Base-by-base conservation (phyloP, 1,140 invertebrate genomes). In the Sinella curviseta region DNA sequence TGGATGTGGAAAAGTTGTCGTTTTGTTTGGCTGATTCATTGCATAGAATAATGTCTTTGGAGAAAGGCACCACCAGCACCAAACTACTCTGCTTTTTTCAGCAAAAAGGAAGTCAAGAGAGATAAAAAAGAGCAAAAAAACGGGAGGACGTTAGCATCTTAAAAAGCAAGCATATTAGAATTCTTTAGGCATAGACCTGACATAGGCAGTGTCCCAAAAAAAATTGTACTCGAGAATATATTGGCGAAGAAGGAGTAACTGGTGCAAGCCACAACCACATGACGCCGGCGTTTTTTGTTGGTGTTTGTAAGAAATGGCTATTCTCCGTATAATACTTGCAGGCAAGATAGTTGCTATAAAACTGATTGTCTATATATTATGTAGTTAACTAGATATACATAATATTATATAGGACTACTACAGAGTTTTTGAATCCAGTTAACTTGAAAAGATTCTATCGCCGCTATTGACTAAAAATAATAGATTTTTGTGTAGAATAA, bases 11-110 rank as follows among this genome's bases (percentile, higher is more conserved):
- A 48, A 48, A 48, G 39, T 48, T 48, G 57, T 60, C 57, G 57
- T 60, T 48, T 48, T 60, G 57, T 60, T 60, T 60, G 57, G 12
- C 57, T 60, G 57, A 60, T 60, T 60, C 57, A 60, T 60, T 17
- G 57, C 57, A 60, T 60, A 17, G 4, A 8, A 17, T 60, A 60
- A 16, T 60, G 57, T 60, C 57, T 26, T 60, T 26, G 24, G 39
- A 48, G 39, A 48, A 60, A 60, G 57, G 57, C 57, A 60, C 57
- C 24, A 26, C 57, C 24, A 26, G 57, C 24, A 20, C 39, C 39
- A 60, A 60, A 60, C 14, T 60, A 12, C 39, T 48, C 8, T 8
- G 8, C 20, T 48, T 48, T 48, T 48, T 60, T 60, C 24, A 60
- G 57, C 57, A 60, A 60, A 48, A 48, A 48, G 39, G 4, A 17